Evolutionary conservation across 2,113 vertebrate species (phyloP), one percentile per base, ranked within the genome.

Genomic region (Anarrhichthys ocellatus): DNA sequence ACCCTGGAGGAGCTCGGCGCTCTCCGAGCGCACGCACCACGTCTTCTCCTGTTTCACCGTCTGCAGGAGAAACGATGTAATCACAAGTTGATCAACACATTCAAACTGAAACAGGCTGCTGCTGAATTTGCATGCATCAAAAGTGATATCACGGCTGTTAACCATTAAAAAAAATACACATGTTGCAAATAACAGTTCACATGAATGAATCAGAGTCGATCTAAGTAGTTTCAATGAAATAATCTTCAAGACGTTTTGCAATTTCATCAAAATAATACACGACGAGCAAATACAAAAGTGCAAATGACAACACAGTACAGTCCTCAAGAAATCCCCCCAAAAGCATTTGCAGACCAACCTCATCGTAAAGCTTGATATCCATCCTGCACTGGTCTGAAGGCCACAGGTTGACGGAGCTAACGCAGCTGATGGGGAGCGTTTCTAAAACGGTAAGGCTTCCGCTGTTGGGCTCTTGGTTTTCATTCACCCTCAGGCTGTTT

Each of bases 291-390:
- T 52, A 50, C 50, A 52, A 52, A 22, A 54, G 46, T 20, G 46
- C 17, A 15, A 14, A 44, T 44, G 42, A 46, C 10, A 15, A 46
- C 14, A 48, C 52, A 56, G 9, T 24, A 15, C 54, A 24, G n/a
- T 59, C 24, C 29, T 32, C 3, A 9, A 40, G 62, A 24, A 40
- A n/a, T 9, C 32, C 1, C 18, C 38, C n/a, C 13, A 64, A 24
- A 40, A n/a, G 5, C 61, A 1, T 5, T 24, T 65, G n/a, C 1
- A 0, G 0, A 75, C 94, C 78, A 72, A 98, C 98, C 97, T 99
- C 98, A 15, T 99, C 97, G 0, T 98, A 99, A 76, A 99, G 96
- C 83, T 96, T 92, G 54, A 99, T 85, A 59, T 96, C 96, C 85
- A 99, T 79, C 78, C 96, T 94, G 83, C 93, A 91, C 0, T 94